Evolutionary conservation across 2,113 vertebrate genomes (phyloP), one percentile per base, ranked within the genome.

Genomic region (Struthio camelus): DNA sequence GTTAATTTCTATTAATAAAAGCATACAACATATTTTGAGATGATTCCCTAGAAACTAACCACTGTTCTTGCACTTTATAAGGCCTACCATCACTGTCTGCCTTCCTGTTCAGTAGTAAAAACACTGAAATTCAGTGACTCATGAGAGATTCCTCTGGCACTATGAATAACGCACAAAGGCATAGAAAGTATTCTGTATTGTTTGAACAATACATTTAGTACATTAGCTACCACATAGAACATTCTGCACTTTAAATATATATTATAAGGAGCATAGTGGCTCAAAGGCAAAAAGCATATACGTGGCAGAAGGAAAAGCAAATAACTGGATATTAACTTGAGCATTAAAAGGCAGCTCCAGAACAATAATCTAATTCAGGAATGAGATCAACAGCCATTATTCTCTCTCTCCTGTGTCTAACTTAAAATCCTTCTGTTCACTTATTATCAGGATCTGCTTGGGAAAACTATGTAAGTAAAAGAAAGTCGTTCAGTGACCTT

Each of bases 61-160:
- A 66, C 59, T 66, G 27, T 27, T 89, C 87, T 87, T 53, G 83
- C 82, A 66, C 90, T 92, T 91, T 75, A 51, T 32, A 38, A 62
- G 67, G 51, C 10, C n/a, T 11, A 24, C 61, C 48, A 27, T 14
- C 19, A 73, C 72, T 48, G 22, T 42, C 27, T 77, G 82, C 62
- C 51, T 97, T 96, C 95, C 92, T 85, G 59, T 7, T 61, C 77
- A 95, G 6, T 14, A 86, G 51, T 59, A 83, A 95, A 94, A 72
- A 24, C 54, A 94, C 27, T 53, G 87, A 96, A 54, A 80, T 79
- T 79, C 89, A 95, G 91, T 89, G 58, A 96, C 69, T 79, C 66
- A 64, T 42, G 46, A 78, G 80, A 95, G 82, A 81, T 82, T 89
- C 51, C n/a, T 50, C 20, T 59, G 48, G 48, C 79, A 54, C 80